Conservation (phyloP, 2,888 invertebrate species). For the Noctua janthina region DNA sequence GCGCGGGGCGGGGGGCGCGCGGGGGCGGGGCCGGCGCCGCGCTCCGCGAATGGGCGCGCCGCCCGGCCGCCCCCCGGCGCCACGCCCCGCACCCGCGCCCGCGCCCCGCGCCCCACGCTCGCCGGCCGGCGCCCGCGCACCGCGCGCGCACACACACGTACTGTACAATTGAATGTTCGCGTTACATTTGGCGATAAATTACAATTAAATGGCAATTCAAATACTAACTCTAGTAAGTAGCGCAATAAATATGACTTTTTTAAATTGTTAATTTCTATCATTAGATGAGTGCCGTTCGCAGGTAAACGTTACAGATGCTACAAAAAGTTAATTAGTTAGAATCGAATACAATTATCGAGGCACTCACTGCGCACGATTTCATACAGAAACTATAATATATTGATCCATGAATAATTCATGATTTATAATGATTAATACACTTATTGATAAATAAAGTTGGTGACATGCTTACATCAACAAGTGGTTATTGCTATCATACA, state of each 20-base stretch:
- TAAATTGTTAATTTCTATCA: slow-evolving; percentile 51
- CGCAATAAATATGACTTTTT: slow-evolving; percentile 59
- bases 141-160: slow-evolving; percentile 59
- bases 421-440: slow-evolving; percentile 6
- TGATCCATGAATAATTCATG: slow-evolving; percentile 42
- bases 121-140: slow-evolving; percentile 63
- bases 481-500: neutral
- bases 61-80: slow-evolving; percentile 68
- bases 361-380: slow-evolving; percentile 31
- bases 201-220: slow-evolving; percentile 64
- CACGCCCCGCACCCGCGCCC: slow-evolving; percentile 66
- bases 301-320: slow-evolving; percentile 31
- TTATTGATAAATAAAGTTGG: neutral
- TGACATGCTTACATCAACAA: slow-evolving; percentile 32
- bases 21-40: slow-evolving; percentile 74
- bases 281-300: slow-evolving; percentile 40
- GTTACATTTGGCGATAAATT: slow-evolving; percentile 67
- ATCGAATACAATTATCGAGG: slow-evolving; percentile 50
- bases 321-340: slow-evolving; percentile 52
- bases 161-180: slow-evolving; percentile 54
- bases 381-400: slow-evolving; percentile 33
- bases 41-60: slow-evolving; percentile 67
- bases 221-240: slow-evolving; percentile 57
- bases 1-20: slow-evolving; percentile 76
- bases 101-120: slow-evolving; percentile 57